Evolutionary conservation across 2,888 invertebrate genomes (phyloP), one percentile per base, ranked within the genome.

Genomic region (Lasioglossum villosulum): DNA sequence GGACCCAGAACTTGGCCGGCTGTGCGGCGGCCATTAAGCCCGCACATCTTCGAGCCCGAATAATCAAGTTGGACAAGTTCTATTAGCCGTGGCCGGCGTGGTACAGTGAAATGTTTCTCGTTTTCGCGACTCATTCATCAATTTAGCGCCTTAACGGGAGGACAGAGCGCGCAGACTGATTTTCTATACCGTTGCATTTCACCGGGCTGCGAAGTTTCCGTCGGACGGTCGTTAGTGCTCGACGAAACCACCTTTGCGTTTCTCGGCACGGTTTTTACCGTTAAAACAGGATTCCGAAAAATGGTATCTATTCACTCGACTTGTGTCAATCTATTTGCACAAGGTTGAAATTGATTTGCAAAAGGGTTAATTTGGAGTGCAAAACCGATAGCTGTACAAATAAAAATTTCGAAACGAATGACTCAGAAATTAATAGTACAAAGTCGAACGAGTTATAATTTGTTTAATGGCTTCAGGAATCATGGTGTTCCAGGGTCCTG

Each of bases 31-130:
- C 84, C 93, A 92, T 92, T 91, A 92, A 92, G 89, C 91, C 89
- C 86, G 82, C 89, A 91, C 86, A 88, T 91, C 85, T 89, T 89
- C 87, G 76, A 87, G 83, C 83, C 23, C 90, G 91, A 92, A 93
- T 94, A 93, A 94, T 93, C 91, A 92, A 94, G 92, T 94, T 94
- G 91, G 94, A 94, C 94, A 94, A 94, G 94, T 94, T 94, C 91
- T 93, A 94, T 94, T 93, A 94, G 93, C 90, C 91, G 84, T 84
- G 86, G 84, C 80, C 84, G 84, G 71, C 90, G 84, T 83, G 87
- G 90, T 91, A 83, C 90, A 88, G 90, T 90, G 88, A 88, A 91
- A 93, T 90, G 91, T 91, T 90, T 90, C 86, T 89, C 90, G 88
- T 91, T 92, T 91, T 90, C 88, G 88, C 90, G 90, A 92, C 93